Base-by-base conservation (phyloP, 2,888 invertebrate species). In the Leptarthrus brevirostris region DNA sequence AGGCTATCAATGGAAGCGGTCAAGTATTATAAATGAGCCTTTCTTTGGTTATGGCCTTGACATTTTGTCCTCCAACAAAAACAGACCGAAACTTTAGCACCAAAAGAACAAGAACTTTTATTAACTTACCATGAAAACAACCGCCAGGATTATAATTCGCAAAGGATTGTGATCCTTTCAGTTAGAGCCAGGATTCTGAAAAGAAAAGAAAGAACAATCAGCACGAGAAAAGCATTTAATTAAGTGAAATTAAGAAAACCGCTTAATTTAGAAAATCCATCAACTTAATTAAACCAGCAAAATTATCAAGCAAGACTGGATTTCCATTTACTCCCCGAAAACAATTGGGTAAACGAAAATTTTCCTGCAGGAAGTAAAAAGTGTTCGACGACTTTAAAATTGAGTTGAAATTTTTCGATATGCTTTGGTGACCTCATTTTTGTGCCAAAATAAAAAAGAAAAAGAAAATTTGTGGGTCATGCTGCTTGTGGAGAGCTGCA, bases 401-500 rank as follows among this genome's bases (percentile, higher is more conserved):
- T 58, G 16, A 18, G 34, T 58, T 22, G 18, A n/a, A 16, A 58
- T 26, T 58, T 58, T 58, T 36, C 40, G n/a, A 12, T 40, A 12
- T 40, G 8, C 12, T 58, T 58, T 20, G 10, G 20, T 58, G 58
- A 26, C 58, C 58, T 18, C 58, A 36, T 58, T 58, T 36, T 22
- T 36, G 34, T 16, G 20, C 30, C 56, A 36, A 14, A 14, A 36
- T 36, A 58, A 58, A 58, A 49, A 58, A 36, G 58, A 58, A 58
- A 30, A 58, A 36, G 58, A 58, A 58, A 58, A 26, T 58, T 58
- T 58, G 22, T 58, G 58, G 58, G 58, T 58, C 58, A 58, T 6
- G 36, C 58, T 20, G 58, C 20, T 58, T 20, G 26, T 58, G 16
- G 58, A 36, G 36, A 40, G 30, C 40, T 12, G 56, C 2, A 14